These are phyloP conservation scores for Polyommatus icarus DNA, from an alignment of 2,888 invertebrate species.

Conservation along the genomic window DNA sequence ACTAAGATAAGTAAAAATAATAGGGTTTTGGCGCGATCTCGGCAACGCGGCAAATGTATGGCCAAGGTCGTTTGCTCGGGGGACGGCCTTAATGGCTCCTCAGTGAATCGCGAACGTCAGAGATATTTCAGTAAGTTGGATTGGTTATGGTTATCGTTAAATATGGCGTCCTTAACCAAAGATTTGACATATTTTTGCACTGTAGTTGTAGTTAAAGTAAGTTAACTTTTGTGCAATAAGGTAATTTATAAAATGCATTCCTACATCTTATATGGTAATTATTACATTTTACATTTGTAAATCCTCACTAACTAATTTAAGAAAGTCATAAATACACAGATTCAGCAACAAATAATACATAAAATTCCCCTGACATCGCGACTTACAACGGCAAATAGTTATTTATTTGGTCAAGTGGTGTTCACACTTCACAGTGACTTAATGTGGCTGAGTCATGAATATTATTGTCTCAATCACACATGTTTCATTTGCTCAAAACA, in stretches of 20 bases:
- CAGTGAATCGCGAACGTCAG: too few species aligned
- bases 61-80: too few species aligned
- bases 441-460: slow-evolving; percentile 67
- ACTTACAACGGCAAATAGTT: slow-evolving; percentile 58
- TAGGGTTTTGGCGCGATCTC: too few species aligned
- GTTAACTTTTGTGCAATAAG: background rate
- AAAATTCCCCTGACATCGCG: slow-evolving; percentile 36
- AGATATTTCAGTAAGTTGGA: too few species aligned
- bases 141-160: too few species aligned
- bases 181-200: too few species aligned
- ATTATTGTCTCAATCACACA: slow-evolving; percentile 73
- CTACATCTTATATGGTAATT: background rate
- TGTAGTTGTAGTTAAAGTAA: too few species aligned
- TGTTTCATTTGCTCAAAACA: slow-evolving; percentile 49
- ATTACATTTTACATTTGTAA: too few species aligned
- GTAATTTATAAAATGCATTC: background rate
- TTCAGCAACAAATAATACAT: background rate
- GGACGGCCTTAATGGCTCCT: too few species aligned
- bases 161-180: too few species aligned
- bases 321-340: background rate
- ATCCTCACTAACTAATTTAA: background rate
- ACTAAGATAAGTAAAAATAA: too few species aligned
- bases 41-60: too few species aligned
- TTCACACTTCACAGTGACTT: slow-evolving; percentile 36
- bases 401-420: slow-evolving; percentile 75